Evolutionary conservation across 2,113 vertebrate genomes (phyloP), one percentile per base, ranked within the genome.

Genomic region (Glaucomys volans): DNA sequence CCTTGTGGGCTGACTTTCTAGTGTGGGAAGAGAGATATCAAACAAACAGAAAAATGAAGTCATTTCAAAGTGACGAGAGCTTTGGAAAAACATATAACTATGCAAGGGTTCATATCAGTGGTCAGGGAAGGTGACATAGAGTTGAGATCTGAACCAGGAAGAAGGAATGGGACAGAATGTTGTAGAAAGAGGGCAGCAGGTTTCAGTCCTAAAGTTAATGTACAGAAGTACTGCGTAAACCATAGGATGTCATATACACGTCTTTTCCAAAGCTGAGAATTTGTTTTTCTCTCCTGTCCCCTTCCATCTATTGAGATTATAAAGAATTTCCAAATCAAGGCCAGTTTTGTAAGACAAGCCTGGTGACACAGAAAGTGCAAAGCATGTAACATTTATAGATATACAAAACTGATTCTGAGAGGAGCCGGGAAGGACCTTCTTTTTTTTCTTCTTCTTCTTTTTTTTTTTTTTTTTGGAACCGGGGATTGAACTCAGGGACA

Each of bases 11-110:
- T 67, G 66, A 75, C 42, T 37, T 47, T 89, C 35, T 69, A 35
- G 11, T 17, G 12, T 71, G 24, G 16, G 32, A 16, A 80, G 50
- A 67, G 8, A 84, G 30, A n/a, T 4, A 71, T 10, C 42, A 32
- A 92, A 66, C 12, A 59, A 81, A 72, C 22, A 69, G 59, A 57
- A 54, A n/a, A 77, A 71, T n/a, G 10, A 94, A 69, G 37, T 66
- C 6, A 50, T 93, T 87, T 93, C 8, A 57, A 30, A 80, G 6
- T 9, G 14, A 30, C 18, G 66, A 82, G 22, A 30, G 28, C 76
- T 69, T 89, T 69, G 71, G 28, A 2, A 54, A 82, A 40, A 81
- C 35, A 16, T n/a, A 81, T 8, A 80, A 42, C 54, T 80, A 4
- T 37, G 35, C 20, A 64, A 83, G 69, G 24, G 0, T 20, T 67